Evolutionary conservation across 1,140 invertebrate genomes (phyloP), one percentile per base, ranked within the genome.

Genomic region (Hypsibius dujardini): DNA sequence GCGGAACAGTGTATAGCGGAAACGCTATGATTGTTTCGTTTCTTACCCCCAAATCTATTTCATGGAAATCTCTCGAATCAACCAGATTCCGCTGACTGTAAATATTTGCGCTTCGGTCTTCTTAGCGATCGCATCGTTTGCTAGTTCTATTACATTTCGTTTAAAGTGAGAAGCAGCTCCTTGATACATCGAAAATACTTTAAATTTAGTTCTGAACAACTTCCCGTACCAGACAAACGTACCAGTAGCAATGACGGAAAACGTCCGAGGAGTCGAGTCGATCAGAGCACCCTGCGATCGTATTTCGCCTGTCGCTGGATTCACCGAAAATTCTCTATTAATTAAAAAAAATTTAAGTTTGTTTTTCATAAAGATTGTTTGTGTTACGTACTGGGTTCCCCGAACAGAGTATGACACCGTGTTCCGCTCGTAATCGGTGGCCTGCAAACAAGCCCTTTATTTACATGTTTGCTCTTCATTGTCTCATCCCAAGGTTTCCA

Each of bases 161-260:
- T 28, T 28, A 28, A 28, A 28, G 28, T 28, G 28, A 28, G 28
- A 28, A 28, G 28, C 28, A 28, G 28, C 28, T 28, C 28, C 28
- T 28, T 28, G 28, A 28, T 28, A 28, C 28, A 28, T 28, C 28
- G 28, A 28, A 28, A 28, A 28, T 28, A 28, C 28, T 28, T 28
- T 28, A 28, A 28, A 28, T 28, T 28, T 28, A 28, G 28, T 28
- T 28, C 28, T 28, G 28, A 28, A 28, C 28, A 28, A 28, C 28
- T 28, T 28, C 28, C 28, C 28, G n/a, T n/a, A n/a, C n/a, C n/a
- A 28, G 28, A 28, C 28, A 28, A 28, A 56, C 50, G n/a, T 12
- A 67, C 62, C 62, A 15, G 62, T 67, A 15, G 62, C 62, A 45
- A 67, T 45, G 42, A 67, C 62, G 42, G 12, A 67, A 67, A 67